Conservation (phyloP, 2,113 vertebrate species). For the Bubo scandiacus region DNA sequence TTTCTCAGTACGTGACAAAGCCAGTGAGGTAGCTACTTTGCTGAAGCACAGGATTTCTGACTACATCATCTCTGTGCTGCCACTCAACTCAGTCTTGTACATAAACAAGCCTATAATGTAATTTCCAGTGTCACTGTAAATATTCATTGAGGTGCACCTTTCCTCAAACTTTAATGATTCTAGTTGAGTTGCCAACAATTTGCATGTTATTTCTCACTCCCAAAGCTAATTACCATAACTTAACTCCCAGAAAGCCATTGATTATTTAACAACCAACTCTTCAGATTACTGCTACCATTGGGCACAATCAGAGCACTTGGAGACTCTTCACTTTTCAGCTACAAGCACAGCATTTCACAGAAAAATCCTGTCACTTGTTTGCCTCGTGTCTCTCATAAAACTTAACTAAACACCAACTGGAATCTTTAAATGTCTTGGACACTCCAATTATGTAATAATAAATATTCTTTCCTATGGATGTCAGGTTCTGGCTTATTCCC, state of each 20-base stretch:
- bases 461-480: background rate
- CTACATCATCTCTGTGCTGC: background rate
- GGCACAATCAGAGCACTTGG: background rate
- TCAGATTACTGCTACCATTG: background rate
- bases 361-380: background rate
- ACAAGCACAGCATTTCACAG: background rate
- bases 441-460: background rate
- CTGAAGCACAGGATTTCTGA: background rate
- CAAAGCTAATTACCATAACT: background rate
- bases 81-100: background rate
- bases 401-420: background rate
- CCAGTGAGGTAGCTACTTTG: background rate
- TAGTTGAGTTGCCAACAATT: background rate
- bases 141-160: background rate
- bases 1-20: background rate
- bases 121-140: background rate
- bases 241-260: background rate
- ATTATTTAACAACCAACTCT: background rate
- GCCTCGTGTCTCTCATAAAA: background rate
- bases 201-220: background rate
- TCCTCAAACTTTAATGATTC: background rate
- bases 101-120: background rate
- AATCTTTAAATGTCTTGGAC: background rate
- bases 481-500: background rate
- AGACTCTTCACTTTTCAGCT: background rate